Base-by-base conservation (phyloP, 2,888 invertebrate species). In the Cerceris rybyensis region DNA sequence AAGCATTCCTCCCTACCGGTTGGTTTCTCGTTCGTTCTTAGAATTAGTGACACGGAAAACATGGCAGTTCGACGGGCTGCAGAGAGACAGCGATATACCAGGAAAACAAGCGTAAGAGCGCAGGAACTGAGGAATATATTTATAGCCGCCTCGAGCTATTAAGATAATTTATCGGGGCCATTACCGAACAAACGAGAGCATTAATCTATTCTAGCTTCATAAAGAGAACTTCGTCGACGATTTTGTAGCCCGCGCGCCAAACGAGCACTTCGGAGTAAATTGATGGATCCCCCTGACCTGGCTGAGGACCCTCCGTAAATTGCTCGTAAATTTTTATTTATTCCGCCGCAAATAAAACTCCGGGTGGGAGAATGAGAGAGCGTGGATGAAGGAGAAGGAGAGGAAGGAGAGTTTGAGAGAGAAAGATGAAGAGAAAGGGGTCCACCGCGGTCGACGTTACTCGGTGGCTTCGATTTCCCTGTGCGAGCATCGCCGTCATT, bases 151-250 rank as follows among this genome's bases (percentile, higher is more conserved):
- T 86, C 86, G 82, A 87, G 90, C 91, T 91, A 91, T 91, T 91
- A 91, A 91, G 90, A 91, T 91, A 91, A 91, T 91, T 91, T 91
- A 91, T 91, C 90, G 90, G 87, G 89, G 91, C 91, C 91, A 91
- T 91, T 91, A 91, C 90, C 88, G 90, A 91, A 91, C 91, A 91
- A 91, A 91, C 90, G 91, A 91, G 91, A 89, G 88, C 91, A 91
- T 91, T 91, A 91, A 91, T 91, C 91, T 91, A 91, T 91, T 91
- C 91, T 90, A 90, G 91, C 91, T 91, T 91, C 91, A 91, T 91
- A 91, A 91, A 91, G 90, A 90, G 91, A 91, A 91, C 89, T 91
- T 90, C 86, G 90, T 90, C 90, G 90, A 89, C 91, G 90, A 91
- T 91, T 91, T 91, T 91, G 91, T 91, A 89, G 90, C 88, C 88